Percentiles rank a stretch among this genome's conserved stretches.
Conservation (phyloP, 1,140 invertebrate species). For the Cyclina sinensis region DNA sequence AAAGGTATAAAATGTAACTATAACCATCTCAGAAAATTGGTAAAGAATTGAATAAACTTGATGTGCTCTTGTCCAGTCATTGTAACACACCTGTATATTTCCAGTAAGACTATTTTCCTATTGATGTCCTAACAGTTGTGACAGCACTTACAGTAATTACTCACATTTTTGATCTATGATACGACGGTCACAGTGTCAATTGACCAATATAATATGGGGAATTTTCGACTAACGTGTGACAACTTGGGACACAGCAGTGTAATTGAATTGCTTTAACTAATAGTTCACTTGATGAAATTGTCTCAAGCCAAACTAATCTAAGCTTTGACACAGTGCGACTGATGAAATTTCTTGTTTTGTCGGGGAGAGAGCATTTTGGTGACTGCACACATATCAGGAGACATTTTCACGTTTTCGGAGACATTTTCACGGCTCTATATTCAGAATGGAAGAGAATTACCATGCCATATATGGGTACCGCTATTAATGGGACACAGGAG, state of each 20-base stretch:
- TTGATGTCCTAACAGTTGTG: background rate
- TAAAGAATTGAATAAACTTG: no score
- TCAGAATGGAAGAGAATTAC: no score
- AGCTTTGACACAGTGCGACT: background rate
- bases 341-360: background rate
- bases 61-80: no score
- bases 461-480: no score
- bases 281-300: constrained; percentile 48
- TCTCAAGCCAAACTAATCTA: constrained; percentile 32
- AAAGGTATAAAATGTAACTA: no score
- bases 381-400: background rate
- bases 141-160: constrained; percentile 43
- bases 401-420: background rate
- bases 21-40: no score
- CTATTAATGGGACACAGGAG: no score
- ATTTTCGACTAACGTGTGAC: constrained; percentile 23
- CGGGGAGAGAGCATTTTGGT: background rate
- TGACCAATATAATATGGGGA: constrained; percentile 58
- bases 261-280: constrained; percentile 55
- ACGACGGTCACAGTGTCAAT: constrained; percentile 41
- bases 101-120: background rate
- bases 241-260: constrained; percentile 5
- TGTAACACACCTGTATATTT: background rate
- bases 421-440: background rate
- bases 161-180: constrained; percentile 60